Percentiles rank a stretch among this genome's conserved stretches.
phyloP scores from a whole-genome alignment of 1,140 invertebrate species.

The Penaeus vannamei region DNA sequence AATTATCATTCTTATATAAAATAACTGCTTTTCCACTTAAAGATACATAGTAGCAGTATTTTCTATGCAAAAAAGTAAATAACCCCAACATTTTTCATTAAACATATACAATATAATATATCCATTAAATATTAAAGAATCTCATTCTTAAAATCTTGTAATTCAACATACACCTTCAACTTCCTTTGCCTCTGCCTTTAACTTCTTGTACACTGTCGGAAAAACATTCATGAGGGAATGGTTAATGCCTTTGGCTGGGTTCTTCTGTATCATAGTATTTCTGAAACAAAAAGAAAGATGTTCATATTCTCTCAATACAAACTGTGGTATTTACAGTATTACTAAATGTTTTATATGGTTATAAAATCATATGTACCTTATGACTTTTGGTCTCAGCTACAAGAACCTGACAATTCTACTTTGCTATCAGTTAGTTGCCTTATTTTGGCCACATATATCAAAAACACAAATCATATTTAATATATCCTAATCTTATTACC shows the following conservation, averaged over 20 bases:
- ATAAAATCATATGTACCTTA: too few relatives aligned
- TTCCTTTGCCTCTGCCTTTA: not conserved
- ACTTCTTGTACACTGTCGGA: conserved; percentile 43
- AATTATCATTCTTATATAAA: not conserved
- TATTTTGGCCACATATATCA: too few relatives aligned
- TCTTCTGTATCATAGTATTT: conserved; percentile 42
- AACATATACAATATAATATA: not conserved
- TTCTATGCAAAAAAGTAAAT: too few relatives aligned
- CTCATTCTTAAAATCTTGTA: not conserved
- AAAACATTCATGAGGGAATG: conserved; percentile 39
- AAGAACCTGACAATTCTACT: too few relatives aligned
- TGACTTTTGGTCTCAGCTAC: too few relatives aligned
- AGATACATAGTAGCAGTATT: too few relatives aligned
- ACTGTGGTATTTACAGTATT: not conserved
- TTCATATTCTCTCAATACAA: not conserved
- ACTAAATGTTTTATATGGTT: not conserved
- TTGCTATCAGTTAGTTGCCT: too few relatives aligned
- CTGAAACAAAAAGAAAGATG: conserved; percentile 18
- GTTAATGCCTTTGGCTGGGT: conserved; percentile 16
- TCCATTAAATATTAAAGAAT: not conserved
- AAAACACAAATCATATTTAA: too few relatives aligned
- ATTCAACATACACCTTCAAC: conserved; percentile 44
- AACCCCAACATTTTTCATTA: too few relatives aligned
- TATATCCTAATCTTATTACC: too few relatives aligned
- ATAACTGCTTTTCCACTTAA: too few relatives aligned